Evolutionary conservation across 2,113 vertebrate genomes (phyloP), one percentile per base, ranked within the genome.

Genomic region (Psephotus haematonotus): DNA sequence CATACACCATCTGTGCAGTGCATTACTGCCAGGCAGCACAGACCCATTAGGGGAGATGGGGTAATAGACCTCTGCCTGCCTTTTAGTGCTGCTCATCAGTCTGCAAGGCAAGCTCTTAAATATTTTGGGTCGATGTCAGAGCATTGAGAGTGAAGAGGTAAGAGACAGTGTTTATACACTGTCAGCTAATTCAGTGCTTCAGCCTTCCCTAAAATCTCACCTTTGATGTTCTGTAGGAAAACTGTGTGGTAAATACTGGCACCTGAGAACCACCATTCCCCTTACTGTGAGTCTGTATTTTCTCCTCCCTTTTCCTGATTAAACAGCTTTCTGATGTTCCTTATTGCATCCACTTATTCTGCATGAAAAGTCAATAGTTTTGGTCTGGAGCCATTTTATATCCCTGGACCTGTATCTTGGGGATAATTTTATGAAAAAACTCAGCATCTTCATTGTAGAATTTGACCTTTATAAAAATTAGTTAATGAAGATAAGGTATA

Each of bases 1-100:
- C 86, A 9, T 57, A 25, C 31, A 37, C 86, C 81, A 87, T 89
- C 84, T 95, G 94, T 82, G 65, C 86, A 76, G 78, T 5, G 4
- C 4, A 2, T 82, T 92, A 79, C 41, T 79, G 59, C 64, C 65
- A 60, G 77, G 64, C 82, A 89, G 80, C 83, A 41, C 41, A 49
- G 62, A 75, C 17, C 47, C 62, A 28, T 75, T 76, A 83, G 39
- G 65, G 65, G 17, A 93, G 50, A 71, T 6, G 5, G 86, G 62
- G 50, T 89, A 75, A 75, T 3, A 68, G 89, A 68, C 41, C 81
- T 69, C 23, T 0, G 0, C 47, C 43, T 82, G 77, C 78, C 28
- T 92, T 91, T 46, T 18, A 55, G 62, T 41, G 55, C 55, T 6
- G 7, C 76, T 81, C 0, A 0, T 57, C 9, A 0, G 67, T 67